Evolutionary conservation across 2,113 vertebrate species (phyloP).

Genomic region (Misgurnus mizolepis): DNA sequence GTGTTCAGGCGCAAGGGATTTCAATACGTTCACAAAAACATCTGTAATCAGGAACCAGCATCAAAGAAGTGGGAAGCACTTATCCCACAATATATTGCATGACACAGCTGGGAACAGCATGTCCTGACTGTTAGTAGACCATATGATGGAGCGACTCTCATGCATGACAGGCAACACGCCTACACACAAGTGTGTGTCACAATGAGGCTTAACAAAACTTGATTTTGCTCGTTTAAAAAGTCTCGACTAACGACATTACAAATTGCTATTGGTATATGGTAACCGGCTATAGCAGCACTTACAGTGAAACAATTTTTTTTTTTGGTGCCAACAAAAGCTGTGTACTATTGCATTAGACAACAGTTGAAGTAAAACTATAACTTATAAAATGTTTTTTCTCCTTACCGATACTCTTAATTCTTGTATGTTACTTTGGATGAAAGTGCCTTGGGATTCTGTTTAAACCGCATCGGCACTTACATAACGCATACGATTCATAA

Average conservation of each 20-base stretch:
- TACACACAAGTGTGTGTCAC: not conserved
- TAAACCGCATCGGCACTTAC: too few relatives aligned
- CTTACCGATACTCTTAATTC: too few relatives aligned
- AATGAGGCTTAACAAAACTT: not conserved
- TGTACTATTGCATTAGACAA: too few relatives aligned
- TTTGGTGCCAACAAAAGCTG: too few relatives aligned
- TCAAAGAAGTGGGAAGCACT: not conserved
- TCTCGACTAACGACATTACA: not conserved
- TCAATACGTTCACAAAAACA: not conserved
- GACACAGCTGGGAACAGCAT: constrained; percentile 47
- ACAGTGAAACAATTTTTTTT: too few relatives aligned
- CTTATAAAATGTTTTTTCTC: too few relatives aligned
- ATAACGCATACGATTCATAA: too few relatives aligned
- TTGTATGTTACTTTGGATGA: not conserved
- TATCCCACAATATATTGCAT: constrained; percentile 12
- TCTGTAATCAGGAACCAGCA: constrained; percentile 8
- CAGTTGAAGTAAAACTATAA: too few relatives aligned
- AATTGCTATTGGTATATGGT: too few relatives aligned
- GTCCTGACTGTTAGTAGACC: constrained; percentile 35
- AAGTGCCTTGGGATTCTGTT: too few relatives aligned
- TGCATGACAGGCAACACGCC: constrained; percentile 29
- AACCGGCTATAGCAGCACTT: too few relatives aligned
- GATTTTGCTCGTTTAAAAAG: not conserved
- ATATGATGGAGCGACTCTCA: constrained; percentile 43
- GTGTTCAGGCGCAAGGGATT: not conserved